Percentiles rank a stretch among this genome's conserved stretches.
These are phyloP conservation scores for Nymphalis c-album DNA, from an alignment of 2,888 invertebrate species.

Conservation along the genomic window DNA sequence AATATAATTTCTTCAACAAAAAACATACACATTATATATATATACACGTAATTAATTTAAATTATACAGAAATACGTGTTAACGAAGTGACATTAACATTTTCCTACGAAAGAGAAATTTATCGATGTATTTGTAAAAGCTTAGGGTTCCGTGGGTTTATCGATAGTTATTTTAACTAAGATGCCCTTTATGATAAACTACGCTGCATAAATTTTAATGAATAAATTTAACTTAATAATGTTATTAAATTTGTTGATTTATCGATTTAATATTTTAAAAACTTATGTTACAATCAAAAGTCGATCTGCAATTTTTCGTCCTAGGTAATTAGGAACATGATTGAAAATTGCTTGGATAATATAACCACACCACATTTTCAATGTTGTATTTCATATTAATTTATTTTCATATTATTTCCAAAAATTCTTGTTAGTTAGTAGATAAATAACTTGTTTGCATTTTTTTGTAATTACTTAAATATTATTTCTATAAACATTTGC, in stretches of 20 bases:
- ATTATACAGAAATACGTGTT: slow-evolving; percentile 20
- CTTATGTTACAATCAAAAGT: too few species aligned
- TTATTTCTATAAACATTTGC: not conserved
- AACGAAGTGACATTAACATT: slow-evolving; percentile 14
- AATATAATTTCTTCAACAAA: not conserved
- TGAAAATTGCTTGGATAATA: too few species aligned
- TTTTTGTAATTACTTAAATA: not conserved
- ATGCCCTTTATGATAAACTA: not conserved
- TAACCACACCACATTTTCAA: too few species aligned
- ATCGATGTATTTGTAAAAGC: slow-evolving; percentile 13
- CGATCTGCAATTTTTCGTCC: too few species aligned
- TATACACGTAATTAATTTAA: slow-evolving; percentile 2
- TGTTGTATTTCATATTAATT: too few species aligned
- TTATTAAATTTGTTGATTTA: too few species aligned
- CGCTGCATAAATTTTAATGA: not conserved
- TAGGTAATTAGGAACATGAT: too few species aligned
- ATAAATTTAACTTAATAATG: too few species aligned
- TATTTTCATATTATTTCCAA: too few species aligned
- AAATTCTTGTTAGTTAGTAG: too few species aligned
- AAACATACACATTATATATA: slow-evolving; percentile 13
- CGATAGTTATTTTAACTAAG: not conserved
- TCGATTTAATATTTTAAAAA: too few species aligned
- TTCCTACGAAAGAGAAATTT: slow-evolving; percentile 31
- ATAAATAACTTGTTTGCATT: too few species aligned
- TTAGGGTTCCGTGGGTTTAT: slow-evolving; percentile 19